Conservation (phyloP, 2,888 invertebrate genomes). For the Steromphala cineraria region DNA sequence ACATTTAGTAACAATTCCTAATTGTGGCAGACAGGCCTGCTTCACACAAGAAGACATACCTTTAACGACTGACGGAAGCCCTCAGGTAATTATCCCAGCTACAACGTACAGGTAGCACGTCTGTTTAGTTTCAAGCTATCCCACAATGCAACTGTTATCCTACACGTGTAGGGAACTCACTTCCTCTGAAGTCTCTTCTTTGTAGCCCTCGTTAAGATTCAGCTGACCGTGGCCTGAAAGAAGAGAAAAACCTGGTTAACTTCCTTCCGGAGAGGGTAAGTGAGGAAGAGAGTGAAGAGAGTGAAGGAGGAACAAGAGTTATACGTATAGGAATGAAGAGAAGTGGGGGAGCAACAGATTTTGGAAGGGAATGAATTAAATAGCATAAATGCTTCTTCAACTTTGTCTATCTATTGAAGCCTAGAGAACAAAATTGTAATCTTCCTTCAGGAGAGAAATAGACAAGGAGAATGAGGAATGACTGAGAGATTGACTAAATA, state of each 20-base stretch:
- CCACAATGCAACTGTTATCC: conserved; percentile 5
- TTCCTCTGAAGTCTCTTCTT: neutral
- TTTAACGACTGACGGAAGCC: neutral
- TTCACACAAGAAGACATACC: neutral
- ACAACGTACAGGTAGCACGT: neutral
- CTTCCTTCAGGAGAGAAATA: neutral
- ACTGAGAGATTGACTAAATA: no score
- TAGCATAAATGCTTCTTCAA: no score
- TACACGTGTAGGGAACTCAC: neutral
- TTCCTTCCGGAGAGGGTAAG: neutral
- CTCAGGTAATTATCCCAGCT: neutral
- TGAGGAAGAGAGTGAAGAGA: no score
- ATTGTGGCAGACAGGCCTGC: neutral
- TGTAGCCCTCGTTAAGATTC: neutral
- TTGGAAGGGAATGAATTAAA: no score
- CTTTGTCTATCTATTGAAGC: no score
- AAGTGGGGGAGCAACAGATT: no score
- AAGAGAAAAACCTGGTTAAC: neutral
- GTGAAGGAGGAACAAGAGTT: no score
- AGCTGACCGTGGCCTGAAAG: neutral
- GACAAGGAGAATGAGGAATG: neutral
- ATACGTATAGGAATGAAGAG: no score
- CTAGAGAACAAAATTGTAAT: no score
- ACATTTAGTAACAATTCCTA: neutral
- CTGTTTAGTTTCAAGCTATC: conserved; percentile 2